Evolutionary conservation across 2,113 vertebrate species (phyloP).

Genomic region (Uria aalge): DNA sequence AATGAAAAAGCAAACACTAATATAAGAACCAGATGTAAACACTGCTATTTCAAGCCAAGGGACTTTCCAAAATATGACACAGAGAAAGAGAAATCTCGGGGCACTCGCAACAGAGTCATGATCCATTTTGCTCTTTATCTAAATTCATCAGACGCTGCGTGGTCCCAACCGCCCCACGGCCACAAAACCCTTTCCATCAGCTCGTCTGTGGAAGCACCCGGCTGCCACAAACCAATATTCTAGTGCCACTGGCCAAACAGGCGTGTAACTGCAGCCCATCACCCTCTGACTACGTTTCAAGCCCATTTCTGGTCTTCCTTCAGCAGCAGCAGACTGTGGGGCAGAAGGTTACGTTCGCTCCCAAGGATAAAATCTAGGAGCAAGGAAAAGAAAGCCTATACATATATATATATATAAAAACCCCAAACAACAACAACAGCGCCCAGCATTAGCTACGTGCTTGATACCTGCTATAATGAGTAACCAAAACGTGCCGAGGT

Average conservation of each 20-base stretch:
- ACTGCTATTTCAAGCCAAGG: neutral
- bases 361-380: neutral
- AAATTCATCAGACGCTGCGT: neutral
- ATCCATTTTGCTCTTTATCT: neutral
- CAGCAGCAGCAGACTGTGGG: neutral
- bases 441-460: neutral
- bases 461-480: neutral
- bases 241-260: neutral
- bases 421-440: neutral
- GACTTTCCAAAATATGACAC: slow-evolving; percentile 10
- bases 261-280: neutral
- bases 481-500: neutral
- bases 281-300: neutral
- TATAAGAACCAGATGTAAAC: neutral
- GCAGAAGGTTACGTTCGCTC: neutral
- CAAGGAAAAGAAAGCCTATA: neutral
- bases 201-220: neutral
- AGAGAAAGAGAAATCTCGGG: neutral
- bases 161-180: neutral
- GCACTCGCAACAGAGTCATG: neutral
- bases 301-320: neutral
- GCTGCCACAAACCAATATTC: neutral
- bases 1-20: neutral
- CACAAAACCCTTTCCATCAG: neutral
- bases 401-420: neutral